phyloP scores from a whole-genome alignment of 2,888 invertebrate species.

The Apodemia mormo region DNA sequence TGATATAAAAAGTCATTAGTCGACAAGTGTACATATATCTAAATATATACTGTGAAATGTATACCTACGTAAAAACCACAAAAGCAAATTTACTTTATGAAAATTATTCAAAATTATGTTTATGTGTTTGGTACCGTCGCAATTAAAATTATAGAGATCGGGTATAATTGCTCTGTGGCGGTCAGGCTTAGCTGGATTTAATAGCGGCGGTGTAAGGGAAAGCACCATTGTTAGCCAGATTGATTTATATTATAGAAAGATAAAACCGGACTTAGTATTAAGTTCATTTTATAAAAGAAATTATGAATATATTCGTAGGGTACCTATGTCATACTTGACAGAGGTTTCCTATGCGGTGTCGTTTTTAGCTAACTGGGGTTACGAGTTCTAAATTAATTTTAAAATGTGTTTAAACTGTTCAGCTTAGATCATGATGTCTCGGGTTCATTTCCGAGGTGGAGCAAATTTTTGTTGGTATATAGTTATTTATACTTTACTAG shows the following conservation, averaged over 20 bases:
- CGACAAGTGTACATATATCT: neutral
- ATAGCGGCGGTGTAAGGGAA: slow-evolving; percentile 3
- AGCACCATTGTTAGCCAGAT: slow-evolving; percentile 1
- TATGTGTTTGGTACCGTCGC: slow-evolving; percentile 11
- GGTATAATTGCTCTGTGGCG: slow-evolving; percentile 17
- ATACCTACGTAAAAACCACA: neutral
- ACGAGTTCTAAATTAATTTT: no score
- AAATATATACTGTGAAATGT: neutral
- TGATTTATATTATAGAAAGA: slow-evolving; percentile 13
- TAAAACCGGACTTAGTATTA: slow-evolving; percentile 7
- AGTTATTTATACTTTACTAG: no score
- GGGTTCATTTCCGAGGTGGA: no score
- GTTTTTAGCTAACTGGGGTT: no score
- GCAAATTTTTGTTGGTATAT: no score
- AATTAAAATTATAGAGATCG: slow-evolving; percentile 15
- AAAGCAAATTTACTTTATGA: neutral
- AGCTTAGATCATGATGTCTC: no score
- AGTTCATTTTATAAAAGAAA: slow-evolving; percentile 8
- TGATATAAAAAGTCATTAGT: no score
- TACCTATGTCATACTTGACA: no score
- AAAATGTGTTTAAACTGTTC: no score
- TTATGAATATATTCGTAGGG: neutral
- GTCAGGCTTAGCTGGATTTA: slow-evolving; percentile 17
- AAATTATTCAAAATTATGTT: slow-evolving; percentile 13
- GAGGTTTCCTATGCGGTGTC: no score